Evolutionary conservation across 2,113 vertebrate species (phyloP).

Genomic region (Tachysurus fulvidraco): DNA sequence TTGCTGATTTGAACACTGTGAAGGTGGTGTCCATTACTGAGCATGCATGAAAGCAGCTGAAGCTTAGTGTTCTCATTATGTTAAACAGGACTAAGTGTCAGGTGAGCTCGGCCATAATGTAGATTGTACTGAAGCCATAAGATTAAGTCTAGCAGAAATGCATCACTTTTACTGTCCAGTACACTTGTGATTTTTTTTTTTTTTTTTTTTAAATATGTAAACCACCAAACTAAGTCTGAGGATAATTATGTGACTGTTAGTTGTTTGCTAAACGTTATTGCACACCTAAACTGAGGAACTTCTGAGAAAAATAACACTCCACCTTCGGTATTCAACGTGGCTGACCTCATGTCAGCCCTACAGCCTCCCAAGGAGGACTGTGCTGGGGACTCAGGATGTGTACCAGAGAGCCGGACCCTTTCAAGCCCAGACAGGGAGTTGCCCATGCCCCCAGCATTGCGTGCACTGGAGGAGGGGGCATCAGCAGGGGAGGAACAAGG

Average conservation of each 20-base stretch:
- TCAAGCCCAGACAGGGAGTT: conserved; percentile 86
- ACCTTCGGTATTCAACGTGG: conserved; percentile 45
- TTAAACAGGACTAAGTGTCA: conserved; percentile 30
- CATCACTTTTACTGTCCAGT: not conserved
- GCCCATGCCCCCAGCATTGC: conserved; percentile 80
- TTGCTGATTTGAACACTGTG: conserved; percentile 57
- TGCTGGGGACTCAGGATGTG: conserved; percentile 53
- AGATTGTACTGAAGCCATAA: not conserved
- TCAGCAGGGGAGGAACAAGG: conserved; percentile 77
- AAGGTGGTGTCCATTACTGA: conserved; percentile 46
- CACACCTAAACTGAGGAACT: not conserved
- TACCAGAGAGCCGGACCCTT: conserved; percentile 70
- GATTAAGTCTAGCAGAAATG: not conserved
- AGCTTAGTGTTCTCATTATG: not conserved
- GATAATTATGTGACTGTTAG: conserved; percentile 28
- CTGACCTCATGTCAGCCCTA: conserved; percentile 31
- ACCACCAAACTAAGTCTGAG: not conserved
- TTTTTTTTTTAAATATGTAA: not conserved
- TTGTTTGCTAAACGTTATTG: not conserved
- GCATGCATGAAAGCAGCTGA: not conserved
- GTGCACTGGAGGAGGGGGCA: conserved; percentile 82
- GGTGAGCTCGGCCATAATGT: conserved; percentile 3
- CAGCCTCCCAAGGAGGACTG: conserved; percentile 45
- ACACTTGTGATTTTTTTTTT: not conserved
- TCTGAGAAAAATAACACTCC: not conserved